Percentiles rank a stretch among this genome's conserved stretches.
phyloP scores from a whole-genome alignment of 2,113 vertebrate species.

The Notarius quadriscutis region DNA sequence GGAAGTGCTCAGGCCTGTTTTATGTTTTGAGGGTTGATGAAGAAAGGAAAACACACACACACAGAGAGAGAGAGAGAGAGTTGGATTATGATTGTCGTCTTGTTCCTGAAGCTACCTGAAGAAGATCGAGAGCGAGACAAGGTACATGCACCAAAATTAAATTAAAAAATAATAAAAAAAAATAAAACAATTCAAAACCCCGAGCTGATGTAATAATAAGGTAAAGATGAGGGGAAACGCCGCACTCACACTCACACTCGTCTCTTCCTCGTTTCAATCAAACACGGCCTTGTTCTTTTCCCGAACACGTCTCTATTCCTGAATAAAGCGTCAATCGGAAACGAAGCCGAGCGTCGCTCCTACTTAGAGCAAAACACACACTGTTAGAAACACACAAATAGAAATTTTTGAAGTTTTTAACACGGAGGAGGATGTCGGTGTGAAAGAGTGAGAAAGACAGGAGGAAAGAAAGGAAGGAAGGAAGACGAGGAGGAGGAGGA shows the following conservation, averaged over 20 bases:
- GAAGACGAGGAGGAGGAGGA: not conserved
- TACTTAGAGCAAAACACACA: slow-evolving; percentile 57
- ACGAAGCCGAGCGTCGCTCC: slow-evolving; percentile 25
- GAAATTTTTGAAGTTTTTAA: not conserved
- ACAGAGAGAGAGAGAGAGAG: not conserved
- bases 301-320: slow-evolving; percentile 21
- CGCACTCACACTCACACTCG: not conserved
- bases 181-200: not conserved
- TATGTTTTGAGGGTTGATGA: not conserved
- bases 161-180: not conserved
- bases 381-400: slow-evolving; percentile 36
- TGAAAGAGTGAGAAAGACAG: not conserved
- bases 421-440: not conserved
- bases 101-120: not conserved
- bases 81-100: not conserved
- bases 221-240: slow-evolving; percentile 36
- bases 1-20: not conserved
- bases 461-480: not conserved
- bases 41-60: not conserved
- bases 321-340: slow-evolving; percentile 35
- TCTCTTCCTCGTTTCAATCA: slow-evolving; percentile 45
- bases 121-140: not conserved
- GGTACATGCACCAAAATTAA: not conserved
- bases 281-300: slow-evolving; percentile 51
- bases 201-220: slow-evolving; percentile 54